A percentile compares a stretch with the other conserved stretches of the same genome.
phyloP scores from a whole-genome alignment of 2,888 invertebrate species.

The Mythimna albipuncta region DNA sequence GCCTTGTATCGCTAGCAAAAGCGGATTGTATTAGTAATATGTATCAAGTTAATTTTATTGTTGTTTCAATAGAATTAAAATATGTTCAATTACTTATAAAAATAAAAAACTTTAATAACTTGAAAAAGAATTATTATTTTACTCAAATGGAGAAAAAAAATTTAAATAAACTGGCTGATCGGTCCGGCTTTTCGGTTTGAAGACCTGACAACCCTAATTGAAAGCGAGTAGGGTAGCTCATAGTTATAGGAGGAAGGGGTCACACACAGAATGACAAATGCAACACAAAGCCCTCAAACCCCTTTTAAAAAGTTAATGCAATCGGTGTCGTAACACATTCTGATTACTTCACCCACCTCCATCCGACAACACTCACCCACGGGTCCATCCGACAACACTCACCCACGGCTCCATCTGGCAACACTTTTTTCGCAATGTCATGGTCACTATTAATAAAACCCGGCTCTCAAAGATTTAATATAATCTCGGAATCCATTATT shows the following conservation, averaged over 20 bases:
- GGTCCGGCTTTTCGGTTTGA: too few relatives aligned
- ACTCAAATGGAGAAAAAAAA: too few relatives aligned
- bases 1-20: too few relatives aligned
- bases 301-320: conserved; percentile 8
- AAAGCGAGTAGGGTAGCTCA: background rate
- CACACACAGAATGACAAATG: background rate
- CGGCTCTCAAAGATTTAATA: conserved; percentile 37
- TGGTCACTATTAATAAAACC: conserved; percentile 51
- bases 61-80: too few relatives aligned
- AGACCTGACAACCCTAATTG: too few relatives aligned
- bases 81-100: too few relatives aligned
- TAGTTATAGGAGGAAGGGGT: background rate
- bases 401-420: background rate
- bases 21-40: too few relatives aligned
- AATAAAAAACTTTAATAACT: too few relatives aligned
- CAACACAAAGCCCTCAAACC: background rate
- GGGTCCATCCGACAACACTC: conserved; percentile 1
- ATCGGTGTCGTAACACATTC: conserved; percentile 7
- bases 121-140: too few relatives aligned
- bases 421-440: conserved; percentile 44
- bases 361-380: background rate
- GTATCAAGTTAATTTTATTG: too few relatives aligned
- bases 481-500: conserved; percentile 51
- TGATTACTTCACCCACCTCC: conserved; percentile 17
- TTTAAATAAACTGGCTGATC: too few relatives aligned